Conservation (phyloP, 2,888 invertebrate species). For the Drosophila setosimentum region DNA sequence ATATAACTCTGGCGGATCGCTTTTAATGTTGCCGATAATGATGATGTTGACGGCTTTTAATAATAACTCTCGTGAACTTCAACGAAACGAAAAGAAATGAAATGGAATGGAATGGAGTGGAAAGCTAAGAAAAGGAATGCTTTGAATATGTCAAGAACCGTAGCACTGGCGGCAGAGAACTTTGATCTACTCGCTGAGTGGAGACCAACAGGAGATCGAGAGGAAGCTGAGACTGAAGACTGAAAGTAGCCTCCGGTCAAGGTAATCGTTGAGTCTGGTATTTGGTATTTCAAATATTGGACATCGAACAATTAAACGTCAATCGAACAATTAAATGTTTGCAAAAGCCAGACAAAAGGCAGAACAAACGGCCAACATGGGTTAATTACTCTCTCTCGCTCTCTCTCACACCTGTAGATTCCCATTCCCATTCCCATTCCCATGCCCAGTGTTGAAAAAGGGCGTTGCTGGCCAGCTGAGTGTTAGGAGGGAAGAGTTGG, state of each 20-base stretch:
- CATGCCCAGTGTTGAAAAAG: constrained; percentile 61
- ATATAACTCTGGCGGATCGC: constrained; percentile 57
- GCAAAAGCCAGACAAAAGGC: constrained; percentile 54
- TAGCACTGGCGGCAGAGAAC: constrained; percentile 64
- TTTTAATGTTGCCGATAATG: constrained; percentile 39
- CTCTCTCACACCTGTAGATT: constrained; percentile 38
- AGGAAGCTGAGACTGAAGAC: not conserved
- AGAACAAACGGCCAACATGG: constrained; percentile 64
- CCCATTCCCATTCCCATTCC: constrained; percentile 5
- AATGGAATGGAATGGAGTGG: not conserved
- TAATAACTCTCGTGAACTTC: constrained; percentile 53
- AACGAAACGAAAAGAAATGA: constrained; percentile 13
- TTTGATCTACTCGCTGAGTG: constrained; percentile 59
- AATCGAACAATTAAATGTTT: constrained; percentile 80
- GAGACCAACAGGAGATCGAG: not conserved
- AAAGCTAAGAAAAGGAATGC: constrained; percentile 42
- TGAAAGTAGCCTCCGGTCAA: constrained; percentile 22
- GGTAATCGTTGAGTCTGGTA: constrained; percentile 32
- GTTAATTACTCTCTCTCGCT: constrained; percentile 69
- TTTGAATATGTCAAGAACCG: constrained; percentile 78
- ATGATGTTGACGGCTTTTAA: constrained; percentile 62
- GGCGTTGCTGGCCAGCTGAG: constrained; percentile 49
- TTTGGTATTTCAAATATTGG: constrained; percentile 73
- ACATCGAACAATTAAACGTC: constrained; percentile 66
- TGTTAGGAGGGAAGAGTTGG: constrained; percentile 25